Evolutionary conservation across 1,140 invertebrate species (phyloP), one percentile per base, ranked within the genome.

Genomic region (Drosophila setifemur): DNA sequence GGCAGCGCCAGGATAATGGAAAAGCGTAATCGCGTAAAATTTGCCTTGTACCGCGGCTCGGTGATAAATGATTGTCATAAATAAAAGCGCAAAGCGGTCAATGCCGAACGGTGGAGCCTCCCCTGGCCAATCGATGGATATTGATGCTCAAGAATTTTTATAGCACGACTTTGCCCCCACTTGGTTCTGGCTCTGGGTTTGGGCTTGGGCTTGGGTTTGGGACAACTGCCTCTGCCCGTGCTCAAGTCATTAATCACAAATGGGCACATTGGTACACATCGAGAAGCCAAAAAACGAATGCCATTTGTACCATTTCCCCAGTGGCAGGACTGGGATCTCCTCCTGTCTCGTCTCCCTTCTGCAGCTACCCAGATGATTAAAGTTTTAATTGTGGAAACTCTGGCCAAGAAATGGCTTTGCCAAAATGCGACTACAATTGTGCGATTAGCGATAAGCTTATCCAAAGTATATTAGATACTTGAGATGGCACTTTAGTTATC

Each of bases 61-160:
- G 77, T 86, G 81, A 86, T 86, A 86, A 86, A 86, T 86, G 81
- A 86, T 86, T 86, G 81, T 86, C 81, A 86, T 86, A 86, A 86
- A 86, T 86, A 86, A 86, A 75, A 54, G 74, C 68, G 49, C 67
- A 68, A 73, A 61, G 63, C 73, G 60, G 60, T 64, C 60, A 86
- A 68, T 68, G 57, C 57, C 60, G 49, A 49, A 61, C 52, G 43
- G 40, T 29, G 42, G 47, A 14, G 35, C 48, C 68, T 35, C 19
- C n/a, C n/a, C n/a, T n/a, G n/a, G n/a, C n/a, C 64, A 68, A 75
- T 55, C 76, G 72, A 87, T 73, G 81, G 75, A 81, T 86, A 87
- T 87, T 87, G 81, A 86, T 86, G 81, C 77, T 86, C 76, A 86
- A 86, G 82, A 82, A 73, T 86, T 85, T 86, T 86, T 86, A 86